Base-by-base conservation (phyloP, 2,113 vertebrate genomes). In the Chlamydotis undulata region DNA sequence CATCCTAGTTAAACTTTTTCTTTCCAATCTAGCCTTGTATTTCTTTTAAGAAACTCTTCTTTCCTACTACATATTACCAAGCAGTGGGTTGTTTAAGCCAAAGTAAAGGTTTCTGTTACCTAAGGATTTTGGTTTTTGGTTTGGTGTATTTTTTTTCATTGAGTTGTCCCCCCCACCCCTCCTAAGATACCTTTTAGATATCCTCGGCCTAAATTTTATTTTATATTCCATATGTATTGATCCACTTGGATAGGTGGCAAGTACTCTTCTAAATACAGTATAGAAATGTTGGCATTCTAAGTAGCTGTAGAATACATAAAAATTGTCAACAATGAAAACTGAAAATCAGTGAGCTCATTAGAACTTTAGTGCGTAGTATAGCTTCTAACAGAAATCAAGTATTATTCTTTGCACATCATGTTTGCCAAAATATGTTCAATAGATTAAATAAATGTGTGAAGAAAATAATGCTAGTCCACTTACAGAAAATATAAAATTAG, bases 271-370 rank as follows among this genome's bases (percentile, higher is more conserved):
- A 73, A 90, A 52, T 52, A 55, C 16, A 49, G 7, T 31, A 15
- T 47, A 22, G 26, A 59, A 41, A 41, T 55, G n/a, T 8, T 71
- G 52, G 17, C 37, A 55, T 81, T 81, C 21, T 71, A 19, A 81
- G 26, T 28, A 86, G 13, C n/a, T 86, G 50, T 56, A 71, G 57
- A 70, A 93, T 59, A 60, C 16, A 19, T 14, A 15, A 80, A 84
- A 84, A 33, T 73, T 0, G 0, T 71, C 22, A 86, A 21, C 25
- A 53, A 41, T 15, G 28, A 67, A 31, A 53, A 45, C 0, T 78
- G 75, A 59, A 70, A 67, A 79, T 75, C 37, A 37, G 37, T 56
- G 43, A 90, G 39, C 22, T 86, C 13, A 18, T 57, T 90, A 87
- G 55, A 93, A 64, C 41, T 85, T 85, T 4, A 47, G 25, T 47